These are phyloP conservation scores for Chiloscyllium punctatum DNA, from an alignment of 2,797 vertebrate genomes.

Conservation along the genomic window DNA sequence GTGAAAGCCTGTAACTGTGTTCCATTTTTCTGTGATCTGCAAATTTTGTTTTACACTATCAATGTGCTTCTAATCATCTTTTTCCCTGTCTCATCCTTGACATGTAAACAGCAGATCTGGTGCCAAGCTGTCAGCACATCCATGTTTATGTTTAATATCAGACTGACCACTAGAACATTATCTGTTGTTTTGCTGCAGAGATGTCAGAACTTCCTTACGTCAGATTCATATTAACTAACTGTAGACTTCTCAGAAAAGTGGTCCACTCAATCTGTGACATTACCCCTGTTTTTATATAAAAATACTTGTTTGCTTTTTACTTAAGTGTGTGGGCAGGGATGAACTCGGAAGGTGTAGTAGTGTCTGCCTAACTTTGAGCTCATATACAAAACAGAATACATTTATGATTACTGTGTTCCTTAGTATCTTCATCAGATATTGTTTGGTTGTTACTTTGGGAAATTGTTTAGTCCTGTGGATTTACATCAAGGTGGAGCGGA, in stretches of 20 bases:
- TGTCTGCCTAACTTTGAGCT: not conserved
- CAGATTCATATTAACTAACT: not conserved
- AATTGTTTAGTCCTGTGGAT: not conserved
- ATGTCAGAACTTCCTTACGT: not conserved
- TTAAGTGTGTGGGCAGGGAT: not conserved
- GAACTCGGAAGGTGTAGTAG: not conserved
- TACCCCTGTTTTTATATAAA: not conserved
- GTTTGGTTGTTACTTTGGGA: not conserved
- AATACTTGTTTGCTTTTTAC: not conserved
- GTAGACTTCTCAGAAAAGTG: not conserved
- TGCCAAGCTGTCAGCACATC: not conserved
- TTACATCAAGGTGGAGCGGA: not conserved
- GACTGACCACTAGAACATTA: not conserved
- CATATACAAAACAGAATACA: not conserved
- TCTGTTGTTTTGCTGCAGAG: not conserved
- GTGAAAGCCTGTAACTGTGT: not conserved
- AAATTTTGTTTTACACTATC: not conserved
- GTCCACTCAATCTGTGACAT: not conserved
- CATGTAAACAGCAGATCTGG: too few species aligned
- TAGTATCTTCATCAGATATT: not conserved
- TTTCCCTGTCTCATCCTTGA: not conserved
- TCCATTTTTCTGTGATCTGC: not conserved
- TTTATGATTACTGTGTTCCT: not conserved
- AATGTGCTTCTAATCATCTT: not conserved
- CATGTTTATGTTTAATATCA: not conserved